Conservation (phyloP, 2,888 invertebrate genomes). For the Erpobdella octoculata region DNA sequence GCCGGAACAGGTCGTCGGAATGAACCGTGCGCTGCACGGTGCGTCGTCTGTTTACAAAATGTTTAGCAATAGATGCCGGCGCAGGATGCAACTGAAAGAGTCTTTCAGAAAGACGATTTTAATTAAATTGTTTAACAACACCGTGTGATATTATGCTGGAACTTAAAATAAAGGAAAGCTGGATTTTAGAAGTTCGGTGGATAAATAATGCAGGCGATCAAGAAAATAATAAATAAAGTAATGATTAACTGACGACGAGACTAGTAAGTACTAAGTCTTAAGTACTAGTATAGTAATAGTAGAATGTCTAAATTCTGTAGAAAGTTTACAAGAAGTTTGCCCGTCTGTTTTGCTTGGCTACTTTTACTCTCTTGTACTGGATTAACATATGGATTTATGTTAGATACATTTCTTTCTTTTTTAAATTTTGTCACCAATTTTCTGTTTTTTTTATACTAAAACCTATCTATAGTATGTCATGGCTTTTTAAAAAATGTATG, state of each 20-base stretch:
- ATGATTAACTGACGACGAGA: neutral
- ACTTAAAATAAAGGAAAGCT: no score
- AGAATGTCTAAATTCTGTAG: constrained; percentile 13
- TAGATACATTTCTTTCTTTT: neutral
- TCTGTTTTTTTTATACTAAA: neutral
- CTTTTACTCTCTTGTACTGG: constrained; percentile 84
- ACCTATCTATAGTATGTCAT: neutral
- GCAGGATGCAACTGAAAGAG: no score
- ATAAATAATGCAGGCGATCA: no score
- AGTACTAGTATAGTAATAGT: neutral
- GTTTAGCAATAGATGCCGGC: no score
- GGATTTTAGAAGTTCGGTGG: no score
- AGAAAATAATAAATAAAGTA: neutral
- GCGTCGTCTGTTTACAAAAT: no score
- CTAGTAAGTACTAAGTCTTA: neutral
- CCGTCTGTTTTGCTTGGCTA: constrained; percentile 96
- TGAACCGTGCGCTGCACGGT: no score
- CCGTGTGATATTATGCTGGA: no score
- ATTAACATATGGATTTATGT: constrained; percentile 90
- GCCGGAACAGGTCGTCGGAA: no score
- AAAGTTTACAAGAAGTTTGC: constrained; percentile 50
- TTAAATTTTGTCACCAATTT: no score
- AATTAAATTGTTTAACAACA: no score
- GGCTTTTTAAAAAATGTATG: neutral
- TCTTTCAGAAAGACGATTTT: no score